Base-by-base conservation (phyloP, 2,113 vertebrate species). In the Calidris pygmaea region DNA sequence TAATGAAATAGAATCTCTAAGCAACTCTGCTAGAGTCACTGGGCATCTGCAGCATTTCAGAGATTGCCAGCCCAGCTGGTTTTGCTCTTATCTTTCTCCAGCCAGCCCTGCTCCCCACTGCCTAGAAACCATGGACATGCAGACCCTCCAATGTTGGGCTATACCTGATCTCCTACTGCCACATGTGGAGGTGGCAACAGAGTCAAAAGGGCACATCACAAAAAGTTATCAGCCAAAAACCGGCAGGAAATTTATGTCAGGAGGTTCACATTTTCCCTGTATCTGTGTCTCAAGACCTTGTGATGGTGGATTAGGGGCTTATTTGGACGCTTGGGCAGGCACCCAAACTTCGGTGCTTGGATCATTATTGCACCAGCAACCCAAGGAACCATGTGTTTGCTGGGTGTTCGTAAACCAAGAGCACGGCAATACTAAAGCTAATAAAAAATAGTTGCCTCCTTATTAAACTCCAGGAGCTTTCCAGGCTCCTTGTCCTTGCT, bases 351-450 rank as follows among this genome's bases (percentile, higher is more conserved):
- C 6, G 0, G 32, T 32, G 18, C 24, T 59, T 65, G 30, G 3
- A 29, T 37, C 24, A 20, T 48, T 68, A 43, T 13, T 2, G 1
- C 14, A 37, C 5, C 55, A 91, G 45, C 71, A 83, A n/a, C 12
- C 34, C 2, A 2, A 2, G 30, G 24, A 79, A 48, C 29, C 2
- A 1, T 14, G 11, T 0, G 0, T 39, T 80, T 70, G 6, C 39
- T 72, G 11, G 7, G 45, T 39, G 29, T 53, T 76, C 37, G 29
- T 17, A 82, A 89, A 29, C 7, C 53, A 83, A 59, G 17, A 80
- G 32, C 58, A 72, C 3, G 8, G 45, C 39, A 53, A 56, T 0
- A 0, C 37, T 66, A 80, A 60, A 91, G 45, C 24, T 12, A 21
- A 15, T 23, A 66, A 34, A 65, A 67, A 86, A 75, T 1, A 1